phyloP scores from a whole-genome alignment of 2,113 vertebrate genomes.

The Pelvicachromis taeniatus region DNA sequence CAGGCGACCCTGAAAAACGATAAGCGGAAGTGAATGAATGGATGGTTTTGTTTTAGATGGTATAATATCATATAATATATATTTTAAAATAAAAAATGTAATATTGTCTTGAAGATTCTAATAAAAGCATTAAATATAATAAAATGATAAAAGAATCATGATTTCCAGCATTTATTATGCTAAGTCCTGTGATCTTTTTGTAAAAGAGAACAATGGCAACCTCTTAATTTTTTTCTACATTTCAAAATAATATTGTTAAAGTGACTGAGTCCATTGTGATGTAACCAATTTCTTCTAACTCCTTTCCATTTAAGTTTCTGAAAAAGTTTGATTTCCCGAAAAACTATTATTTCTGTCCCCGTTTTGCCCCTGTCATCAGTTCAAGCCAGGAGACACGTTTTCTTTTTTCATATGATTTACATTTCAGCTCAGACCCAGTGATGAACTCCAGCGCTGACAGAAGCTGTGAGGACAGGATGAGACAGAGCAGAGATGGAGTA shows the following conservation, averaged over 20 bases:
- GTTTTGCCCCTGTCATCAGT: neutral
- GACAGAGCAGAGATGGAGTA: neutral
- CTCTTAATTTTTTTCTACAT: neutral
- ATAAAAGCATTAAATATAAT: neutral
- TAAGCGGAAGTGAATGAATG: no score
- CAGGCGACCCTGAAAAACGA: no score
- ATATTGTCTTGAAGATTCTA: neutral
- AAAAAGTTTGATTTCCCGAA: neutral
- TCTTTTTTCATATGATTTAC: neutral
- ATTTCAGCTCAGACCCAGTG: neutral
- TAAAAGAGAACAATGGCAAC: neutral
- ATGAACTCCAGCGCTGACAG: neutral
- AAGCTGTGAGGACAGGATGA: slow-evolving; percentile 1
- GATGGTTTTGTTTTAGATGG: neutral
- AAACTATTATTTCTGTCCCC: slow-evolving; percentile 12
- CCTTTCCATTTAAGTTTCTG: neutral
- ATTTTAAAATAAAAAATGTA: no score
- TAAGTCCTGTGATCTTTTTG: neutral
- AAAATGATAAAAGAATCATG: neutral
- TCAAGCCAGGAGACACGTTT: neutral
- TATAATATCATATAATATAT: no score
- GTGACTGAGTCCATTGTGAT: neutral
- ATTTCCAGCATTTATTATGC: neutral
- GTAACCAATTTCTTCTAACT: neutral
- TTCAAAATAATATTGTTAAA: neutral